Evolutionary conservation across 1,140 invertebrate genomes (phyloP).

Genomic region (Drosophila aff.): DNA sequence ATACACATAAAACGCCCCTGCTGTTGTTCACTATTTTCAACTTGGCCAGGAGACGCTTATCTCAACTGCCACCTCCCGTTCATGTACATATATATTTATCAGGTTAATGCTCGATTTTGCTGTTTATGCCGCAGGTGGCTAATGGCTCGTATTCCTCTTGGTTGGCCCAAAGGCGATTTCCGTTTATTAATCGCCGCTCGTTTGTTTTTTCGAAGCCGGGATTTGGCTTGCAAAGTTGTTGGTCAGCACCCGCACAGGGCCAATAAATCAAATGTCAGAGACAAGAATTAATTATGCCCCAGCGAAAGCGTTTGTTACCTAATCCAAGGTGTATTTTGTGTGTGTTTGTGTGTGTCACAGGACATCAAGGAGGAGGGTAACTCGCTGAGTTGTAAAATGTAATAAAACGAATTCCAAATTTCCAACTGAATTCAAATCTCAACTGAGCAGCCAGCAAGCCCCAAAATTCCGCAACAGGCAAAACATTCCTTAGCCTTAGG

Average conservation of each 20-base stretch:
- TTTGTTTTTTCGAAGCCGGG: constrained; percentile 34
- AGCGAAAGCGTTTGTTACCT: constrained; percentile 61
- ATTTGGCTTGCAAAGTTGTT: constrained; percentile 35
- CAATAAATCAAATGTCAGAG: constrained; percentile 66
- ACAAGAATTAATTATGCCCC: constrained; percentile 67
- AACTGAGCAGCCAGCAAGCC: constrained; percentile 17
- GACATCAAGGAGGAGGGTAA: not conserved
- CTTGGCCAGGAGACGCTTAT: constrained; percentile 52
- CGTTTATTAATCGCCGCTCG: constrained; percentile 41
- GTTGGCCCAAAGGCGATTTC: constrained; percentile 28
- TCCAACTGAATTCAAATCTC: constrained; percentile 46
- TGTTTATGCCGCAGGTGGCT: constrained; percentile 51
- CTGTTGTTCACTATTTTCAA: constrained; percentile 59
- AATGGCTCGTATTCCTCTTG: constrained; percentile 43
- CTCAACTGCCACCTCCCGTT: constrained; percentile 22
- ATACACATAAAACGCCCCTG: constrained; percentile 54
- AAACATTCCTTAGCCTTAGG: constrained; percentile 27
- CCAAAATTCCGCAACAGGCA: constrained; percentile 43
- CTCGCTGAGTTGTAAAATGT: constrained; percentile 31
- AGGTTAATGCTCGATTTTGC: constrained; percentile 63
- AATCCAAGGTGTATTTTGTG: constrained; percentile 33
- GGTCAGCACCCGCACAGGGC: constrained; percentile 8
- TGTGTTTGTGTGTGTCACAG: constrained; percentile 22
- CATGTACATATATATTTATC: not conserved
- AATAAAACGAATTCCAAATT: constrained; percentile 62